These are phyloP conservation scores for Beroe forskalii DNA, from an alignment of 37 sponge, comb jelly and placozoan genomes.

Conservation along the genomic window DNA sequence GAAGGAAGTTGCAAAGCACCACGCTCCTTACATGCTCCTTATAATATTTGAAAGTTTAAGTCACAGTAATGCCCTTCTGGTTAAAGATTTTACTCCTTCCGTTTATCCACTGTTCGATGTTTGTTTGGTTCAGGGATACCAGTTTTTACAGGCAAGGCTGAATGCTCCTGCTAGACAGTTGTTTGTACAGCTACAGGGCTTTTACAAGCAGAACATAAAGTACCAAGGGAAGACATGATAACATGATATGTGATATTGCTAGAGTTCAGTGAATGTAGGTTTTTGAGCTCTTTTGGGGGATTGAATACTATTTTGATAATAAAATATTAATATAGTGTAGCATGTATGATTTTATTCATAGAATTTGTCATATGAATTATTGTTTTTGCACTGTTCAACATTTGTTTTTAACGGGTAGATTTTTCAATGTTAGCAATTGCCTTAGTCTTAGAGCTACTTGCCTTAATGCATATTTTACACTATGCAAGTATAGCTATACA, in stretches of 20 bases:
- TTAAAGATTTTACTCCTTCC: constrained; percentile 9
- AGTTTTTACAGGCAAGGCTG: constrained; percentile 38
- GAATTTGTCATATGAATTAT: too few relatives aligned
- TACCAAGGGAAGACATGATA: constrained; percentile 44
- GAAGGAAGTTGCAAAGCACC: constrained; percentile 19
- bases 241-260: background rate
- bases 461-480: too few relatives aligned
- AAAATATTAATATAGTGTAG: too few relatives aligned
- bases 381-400: too few relatives aligned
- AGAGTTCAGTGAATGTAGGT: too few relatives aligned
- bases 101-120: constrained; percentile 55
- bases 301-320: too few relatives aligned
- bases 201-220: constrained; percentile 35
- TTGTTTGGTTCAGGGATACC: constrained; percentile 26
- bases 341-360: too few relatives aligned
- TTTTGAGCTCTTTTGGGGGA: too few relatives aligned
- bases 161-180: background rate
- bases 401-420: too few relatives aligned
- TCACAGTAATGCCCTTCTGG: background rate
- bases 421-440: too few relatives aligned
- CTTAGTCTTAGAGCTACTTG: too few relatives aligned
- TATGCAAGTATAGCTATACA: too few relatives aligned
- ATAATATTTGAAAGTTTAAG: background rate
- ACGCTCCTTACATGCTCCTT: constrained; percentile 23
- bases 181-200: constrained; percentile 1